These are phyloP conservation scores for Drosophila navojoa DNA, from an alignment of 1,140 invertebrate species.

Conservation along the genomic window DNA sequence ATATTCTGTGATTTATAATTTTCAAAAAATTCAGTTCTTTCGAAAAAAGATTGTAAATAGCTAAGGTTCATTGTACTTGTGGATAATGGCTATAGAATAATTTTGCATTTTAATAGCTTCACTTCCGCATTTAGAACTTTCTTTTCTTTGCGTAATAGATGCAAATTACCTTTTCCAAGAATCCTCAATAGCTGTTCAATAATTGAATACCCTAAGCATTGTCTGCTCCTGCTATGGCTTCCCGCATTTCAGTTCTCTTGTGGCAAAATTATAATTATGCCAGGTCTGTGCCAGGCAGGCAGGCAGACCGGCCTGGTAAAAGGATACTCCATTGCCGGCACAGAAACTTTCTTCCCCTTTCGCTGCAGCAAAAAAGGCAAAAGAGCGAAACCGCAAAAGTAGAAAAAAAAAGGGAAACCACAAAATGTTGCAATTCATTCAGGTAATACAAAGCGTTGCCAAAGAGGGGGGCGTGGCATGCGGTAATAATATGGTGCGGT, in stretches of 20 bases:
- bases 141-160: too few relatives aligned
- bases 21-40: too few relatives aligned
- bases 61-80: too few relatives aligned
- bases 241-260: constrained; percentile 9
- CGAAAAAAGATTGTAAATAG: too few relatives aligned
- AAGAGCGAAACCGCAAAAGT: constrained; percentile 65
- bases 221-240: constrained; percentile 28
- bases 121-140: too few relatives aligned
- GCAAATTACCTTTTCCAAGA: constrained; percentile 16
- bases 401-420: constrained; percentile 55
- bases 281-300: background rate
- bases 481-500: constrained; percentile 16
- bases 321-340: constrained; percentile 36
- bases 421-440: constrained; percentile 54
- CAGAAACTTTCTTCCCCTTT: constrained; percentile 22
- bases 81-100: too few relatives aligned
- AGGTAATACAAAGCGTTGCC: constrained; percentile 24
- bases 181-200: constrained; percentile 7
- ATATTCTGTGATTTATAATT: too few relatives aligned
- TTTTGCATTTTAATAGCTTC: too few relatives aligned
- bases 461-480: constrained; percentile 32
- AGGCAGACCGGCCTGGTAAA: constrained; percentile 38
- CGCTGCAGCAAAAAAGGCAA: constrained; percentile 39
- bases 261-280: constrained; percentile 25
- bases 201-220: background rate